Conservation (phyloP, 2,797 vertebrate genomes). For the Poecile montanus region DNA sequence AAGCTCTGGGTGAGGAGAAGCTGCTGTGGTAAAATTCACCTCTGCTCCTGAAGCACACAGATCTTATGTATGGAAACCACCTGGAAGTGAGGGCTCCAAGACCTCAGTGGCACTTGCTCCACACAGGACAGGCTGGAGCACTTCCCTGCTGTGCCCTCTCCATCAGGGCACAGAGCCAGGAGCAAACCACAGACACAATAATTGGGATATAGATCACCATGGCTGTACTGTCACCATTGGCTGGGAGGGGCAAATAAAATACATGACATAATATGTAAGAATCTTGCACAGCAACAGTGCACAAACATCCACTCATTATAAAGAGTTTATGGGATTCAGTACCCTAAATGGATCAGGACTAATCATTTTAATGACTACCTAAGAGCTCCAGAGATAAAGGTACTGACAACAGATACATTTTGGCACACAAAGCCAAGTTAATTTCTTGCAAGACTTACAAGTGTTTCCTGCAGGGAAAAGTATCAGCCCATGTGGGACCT, state of each 20-base stretch:
- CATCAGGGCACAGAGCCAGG: background rate
- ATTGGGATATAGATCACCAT: rapidly evolving
- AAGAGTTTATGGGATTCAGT: background rate
- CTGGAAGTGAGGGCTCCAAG: rapidly evolving
- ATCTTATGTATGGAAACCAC: background rate
- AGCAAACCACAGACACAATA: background rate
- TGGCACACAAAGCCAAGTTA: background rate
- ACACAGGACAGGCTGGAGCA: background rate
- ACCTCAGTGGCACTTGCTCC: background rate
- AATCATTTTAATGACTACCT: background rate
- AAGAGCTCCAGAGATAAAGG: background rate
- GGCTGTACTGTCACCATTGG: background rate
- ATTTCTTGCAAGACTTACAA: background rate
- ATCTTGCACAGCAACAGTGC: background rate
- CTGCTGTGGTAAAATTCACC: background rate
- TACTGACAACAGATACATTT: background rate
- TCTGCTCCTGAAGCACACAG: background rate
- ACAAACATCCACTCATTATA: background rate
- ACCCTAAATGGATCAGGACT: constrained; percentile 7
- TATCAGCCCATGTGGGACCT: background rate
- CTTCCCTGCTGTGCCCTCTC: background rate
- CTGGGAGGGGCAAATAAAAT: background rate
- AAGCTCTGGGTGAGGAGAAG: background rate
- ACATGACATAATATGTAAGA: background rate
- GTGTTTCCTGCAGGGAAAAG: background rate